Percentiles rank a stretch among this genome's conserved stretches.
phyloP scores from a whole-genome alignment of 2,888 invertebrate species.

The Dryocosmus kuriphilus region DNA sequence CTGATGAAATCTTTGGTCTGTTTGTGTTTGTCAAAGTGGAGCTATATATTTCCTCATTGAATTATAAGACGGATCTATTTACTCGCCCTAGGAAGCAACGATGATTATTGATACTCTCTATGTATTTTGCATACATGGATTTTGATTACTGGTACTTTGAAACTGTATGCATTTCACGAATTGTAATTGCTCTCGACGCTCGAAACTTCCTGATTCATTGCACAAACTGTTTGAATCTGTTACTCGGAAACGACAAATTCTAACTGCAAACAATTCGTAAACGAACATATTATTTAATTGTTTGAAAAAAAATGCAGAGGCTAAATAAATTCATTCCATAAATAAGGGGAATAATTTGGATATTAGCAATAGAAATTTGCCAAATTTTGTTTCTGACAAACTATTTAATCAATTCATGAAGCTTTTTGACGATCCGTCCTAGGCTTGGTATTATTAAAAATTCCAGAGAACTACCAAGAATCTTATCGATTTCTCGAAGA shows the following conservation, averaged over 20 bases:
- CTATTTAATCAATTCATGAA: no score
- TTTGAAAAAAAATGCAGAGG: neutral
- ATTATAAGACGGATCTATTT: neutral
- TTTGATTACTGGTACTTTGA: neutral
- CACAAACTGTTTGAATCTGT: neutral
- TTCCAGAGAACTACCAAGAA: conserved; percentile 20
- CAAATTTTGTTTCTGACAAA: neutral
- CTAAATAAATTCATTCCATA: no score
- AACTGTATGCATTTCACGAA: conserved; percentile 13
- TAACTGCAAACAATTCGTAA: neutral
- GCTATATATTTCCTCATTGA: neutral
- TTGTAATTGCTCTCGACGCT: neutral
- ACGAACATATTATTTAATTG: neutral
- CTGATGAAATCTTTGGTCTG: no score
- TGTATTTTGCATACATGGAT: neutral
- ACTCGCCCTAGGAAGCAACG: neutral
- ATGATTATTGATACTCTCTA: neutral
- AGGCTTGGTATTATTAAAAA: conserved; percentile 31
- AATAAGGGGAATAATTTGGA: no score
- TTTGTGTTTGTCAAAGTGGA: neutral
- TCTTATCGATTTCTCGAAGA: conserved; percentile 9
- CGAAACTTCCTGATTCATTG: conserved; percentile 19
- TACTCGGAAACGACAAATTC: neutral
- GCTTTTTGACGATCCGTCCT: conserved; percentile 1
- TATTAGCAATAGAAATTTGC: neutral